phyloP scores from a whole-genome alignment of 2,888 invertebrate species.

The Schizaphis graminum region DNA sequence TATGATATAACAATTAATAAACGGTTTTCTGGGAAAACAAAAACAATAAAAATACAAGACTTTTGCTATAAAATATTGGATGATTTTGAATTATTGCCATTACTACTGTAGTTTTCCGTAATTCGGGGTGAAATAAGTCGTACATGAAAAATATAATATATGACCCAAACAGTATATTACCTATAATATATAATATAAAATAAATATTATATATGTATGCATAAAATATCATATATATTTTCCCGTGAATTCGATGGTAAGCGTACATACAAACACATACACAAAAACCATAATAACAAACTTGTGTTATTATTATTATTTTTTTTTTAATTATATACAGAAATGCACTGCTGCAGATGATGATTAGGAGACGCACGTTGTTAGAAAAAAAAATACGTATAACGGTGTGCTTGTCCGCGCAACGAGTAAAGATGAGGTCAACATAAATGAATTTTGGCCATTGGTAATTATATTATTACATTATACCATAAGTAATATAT shows the following conservation, averaged over 20 bases:
- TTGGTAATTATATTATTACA: slow-evolving; percentile 14
- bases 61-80: neutral
- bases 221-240: neutral
- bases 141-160: neutral
- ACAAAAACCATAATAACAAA: neutral
- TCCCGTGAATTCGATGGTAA: neutral
- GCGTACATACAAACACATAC: neutral
- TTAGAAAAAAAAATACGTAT: slow-evolving; percentile 16
- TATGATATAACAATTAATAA: neutral
- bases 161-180: neutral
- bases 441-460: slow-evolving; percentile 3
- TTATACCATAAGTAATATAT: neutral
- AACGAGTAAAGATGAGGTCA: neutral
- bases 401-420: neutral
- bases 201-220: neutral
- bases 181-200: neutral
- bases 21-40: neutral
- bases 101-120: neutral
- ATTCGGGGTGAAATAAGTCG: neutral
- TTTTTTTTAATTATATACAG: neutral
- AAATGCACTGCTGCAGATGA: neutral
- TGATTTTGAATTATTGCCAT: neutral
- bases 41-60: neutral
- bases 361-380: neutral
- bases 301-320: neutral